Evolutionary conservation across 2,113 vertebrate species (phyloP).

Genomic region (Prolemur simus): DNA sequence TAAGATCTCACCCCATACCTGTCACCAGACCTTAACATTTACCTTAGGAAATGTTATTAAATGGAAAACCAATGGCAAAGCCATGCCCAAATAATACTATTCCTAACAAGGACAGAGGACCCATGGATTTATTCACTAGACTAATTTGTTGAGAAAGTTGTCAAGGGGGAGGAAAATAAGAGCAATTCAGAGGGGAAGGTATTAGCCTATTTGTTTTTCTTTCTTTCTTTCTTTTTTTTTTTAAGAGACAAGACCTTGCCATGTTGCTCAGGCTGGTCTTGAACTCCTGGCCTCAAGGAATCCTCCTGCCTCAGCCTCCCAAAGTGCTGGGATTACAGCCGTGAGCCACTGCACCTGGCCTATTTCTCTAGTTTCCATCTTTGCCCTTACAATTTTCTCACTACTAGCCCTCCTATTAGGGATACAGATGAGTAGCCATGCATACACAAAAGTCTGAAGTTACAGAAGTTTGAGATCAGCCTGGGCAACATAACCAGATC

Average conservation of each 20-base stretch:
- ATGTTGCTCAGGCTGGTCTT: too few species aligned
- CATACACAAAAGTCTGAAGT: background rate
- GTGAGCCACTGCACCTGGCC: background rate
- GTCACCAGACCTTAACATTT: background rate
- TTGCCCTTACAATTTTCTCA: background rate
- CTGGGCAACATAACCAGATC: too few species aligned
- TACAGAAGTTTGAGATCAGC: too few species aligned
- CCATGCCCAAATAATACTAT: background rate
- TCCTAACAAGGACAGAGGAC: background rate
- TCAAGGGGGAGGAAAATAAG: background rate
- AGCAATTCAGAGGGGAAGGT: background rate
- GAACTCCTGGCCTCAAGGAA: too few species aligned
- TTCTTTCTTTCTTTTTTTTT: too few species aligned
- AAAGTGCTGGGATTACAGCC: too few species aligned
- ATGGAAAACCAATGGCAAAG: background rate
- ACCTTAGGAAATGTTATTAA: slow-evolving; percentile 43
- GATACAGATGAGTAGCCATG: background rate
- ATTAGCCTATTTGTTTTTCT: background rate
- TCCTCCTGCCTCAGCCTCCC: too few species aligned
- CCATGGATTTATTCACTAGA: background rate
- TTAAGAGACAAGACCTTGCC: too few species aligned
- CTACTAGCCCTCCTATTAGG: background rate
- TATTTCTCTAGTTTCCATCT: background rate
- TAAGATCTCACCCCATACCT: background rate
- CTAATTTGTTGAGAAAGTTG: slow-evolving; percentile 18